phyloP scores from a whole-genome alignment of 2,113 vertebrate genomes.

The Alethe castanea region DNA sequence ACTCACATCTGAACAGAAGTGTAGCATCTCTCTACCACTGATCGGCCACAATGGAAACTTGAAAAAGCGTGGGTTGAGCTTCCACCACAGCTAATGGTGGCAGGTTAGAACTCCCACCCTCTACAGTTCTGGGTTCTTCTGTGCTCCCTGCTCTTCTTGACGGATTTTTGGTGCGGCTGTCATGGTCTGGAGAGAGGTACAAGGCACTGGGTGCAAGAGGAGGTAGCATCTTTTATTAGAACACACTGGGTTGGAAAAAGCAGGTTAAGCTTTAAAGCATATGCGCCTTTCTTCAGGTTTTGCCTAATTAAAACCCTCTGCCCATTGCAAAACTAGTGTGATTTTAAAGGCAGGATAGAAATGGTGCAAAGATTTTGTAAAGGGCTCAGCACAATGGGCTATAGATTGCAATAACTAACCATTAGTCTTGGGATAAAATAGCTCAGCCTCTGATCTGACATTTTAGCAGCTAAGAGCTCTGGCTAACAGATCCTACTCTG shows the following conservation, averaged over 20 bases:
- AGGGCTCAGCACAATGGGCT: constrained; percentile 28
- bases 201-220: neutral
- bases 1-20: neutral
- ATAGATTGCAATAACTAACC: constrained; percentile 9
- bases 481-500: constrained; percentile 42
- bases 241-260: neutral
- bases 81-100: neutral
- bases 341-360: neutral
- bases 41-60: neutral
- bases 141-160: neutral
- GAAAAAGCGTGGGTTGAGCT: neutral
- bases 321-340: neutral
- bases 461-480: constrained; percentile 43
- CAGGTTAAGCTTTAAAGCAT: neutral
- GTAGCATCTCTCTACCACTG: neutral
- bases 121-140: neutral
- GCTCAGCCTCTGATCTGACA: constrained; percentile 57
- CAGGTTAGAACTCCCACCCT: neutral
- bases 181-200: neutral
- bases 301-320: neutral
- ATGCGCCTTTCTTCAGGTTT: neutral
- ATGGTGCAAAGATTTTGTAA: neutral
- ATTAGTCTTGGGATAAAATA: constrained; percentile 50
- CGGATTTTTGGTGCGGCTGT: neutral
- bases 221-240: neutral